Evolutionary conservation across 2,113 vertebrate genomes (phyloP).

Genomic region (Percina caprodes): DNA sequence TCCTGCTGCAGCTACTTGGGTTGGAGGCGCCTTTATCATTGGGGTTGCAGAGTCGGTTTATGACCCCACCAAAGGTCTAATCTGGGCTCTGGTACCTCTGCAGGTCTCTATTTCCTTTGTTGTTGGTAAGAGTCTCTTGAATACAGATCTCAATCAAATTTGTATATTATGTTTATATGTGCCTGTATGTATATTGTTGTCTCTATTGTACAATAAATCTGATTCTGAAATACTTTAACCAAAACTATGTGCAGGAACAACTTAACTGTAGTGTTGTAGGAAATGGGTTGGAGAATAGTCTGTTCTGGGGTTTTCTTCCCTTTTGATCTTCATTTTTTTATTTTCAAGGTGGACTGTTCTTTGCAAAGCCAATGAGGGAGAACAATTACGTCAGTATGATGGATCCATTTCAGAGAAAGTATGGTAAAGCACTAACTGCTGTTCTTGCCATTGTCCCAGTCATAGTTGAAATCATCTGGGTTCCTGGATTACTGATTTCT

Average conservation of each 20-base stretch:
- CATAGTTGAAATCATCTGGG: not conserved
- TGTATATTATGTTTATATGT: too few species aligned
- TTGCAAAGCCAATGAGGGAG: conserved; percentile 24
- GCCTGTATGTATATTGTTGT: too few species aligned
- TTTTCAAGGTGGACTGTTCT: conserved; percentile 16
- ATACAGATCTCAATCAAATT: too few species aligned
- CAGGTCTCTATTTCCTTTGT: conserved; percentile 28
- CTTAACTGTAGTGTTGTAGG: too few species aligned
- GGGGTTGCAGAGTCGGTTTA: conserved; percentile 29
- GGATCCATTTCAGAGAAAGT: conserved; percentile 21
- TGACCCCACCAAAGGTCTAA: conserved; percentile 26
- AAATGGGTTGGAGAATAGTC: too few species aligned
- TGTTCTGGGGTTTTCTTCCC: too few species aligned
- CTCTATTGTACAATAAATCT: too few species aligned
- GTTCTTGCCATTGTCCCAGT: not conserved
- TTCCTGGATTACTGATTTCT: not conserved
- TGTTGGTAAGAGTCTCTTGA: conserved; percentile 6
- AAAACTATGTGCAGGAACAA: too few species aligned
- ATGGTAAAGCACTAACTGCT: not conserved
- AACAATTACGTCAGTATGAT: conserved; percentile 6
- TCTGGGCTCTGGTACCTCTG: conserved; percentile 44
- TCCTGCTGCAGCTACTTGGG: conserved; percentile 32
- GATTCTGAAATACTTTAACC: too few species aligned
- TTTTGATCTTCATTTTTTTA: not conserved
- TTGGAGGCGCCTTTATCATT: conserved; percentile 40